Conservation (phyloP, 2,113 vertebrate species). For the Regulus satrapa region DNA sequence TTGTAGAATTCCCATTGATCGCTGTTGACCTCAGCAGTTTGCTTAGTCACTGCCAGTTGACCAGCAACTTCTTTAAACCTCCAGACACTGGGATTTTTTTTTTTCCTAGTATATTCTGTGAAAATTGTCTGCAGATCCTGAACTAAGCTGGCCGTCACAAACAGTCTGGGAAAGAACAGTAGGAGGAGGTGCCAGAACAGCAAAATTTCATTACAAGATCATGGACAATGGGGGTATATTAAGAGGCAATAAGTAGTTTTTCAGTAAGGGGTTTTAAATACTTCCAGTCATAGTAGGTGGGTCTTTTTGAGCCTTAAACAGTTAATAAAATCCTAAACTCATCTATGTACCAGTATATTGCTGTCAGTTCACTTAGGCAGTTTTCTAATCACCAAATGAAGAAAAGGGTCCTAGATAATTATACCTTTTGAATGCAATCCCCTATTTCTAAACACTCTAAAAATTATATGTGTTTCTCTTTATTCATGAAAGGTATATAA, state of each 20-base stretch:
- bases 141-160: not conserved
- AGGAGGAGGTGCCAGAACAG: not conserved
- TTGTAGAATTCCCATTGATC: not conserved
- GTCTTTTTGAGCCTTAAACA: not conserved
- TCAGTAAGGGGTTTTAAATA: not conserved
- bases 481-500: too few species aligned
- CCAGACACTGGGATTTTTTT: not conserved
- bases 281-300: not conserved
- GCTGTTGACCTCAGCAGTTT: not conserved
- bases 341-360: not conserved
- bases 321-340: not conserved
- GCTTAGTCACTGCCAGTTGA: not conserved
- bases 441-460: not conserved
- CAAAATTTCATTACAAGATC: not conserved
- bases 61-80: not conserved
- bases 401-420: not conserved
- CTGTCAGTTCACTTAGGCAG: not conserved
- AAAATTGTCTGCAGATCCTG: not conserved
- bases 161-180: not conserved
- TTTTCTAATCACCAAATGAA: not conserved
- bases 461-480: not conserved
- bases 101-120: not conserved
- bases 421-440: not conserved
- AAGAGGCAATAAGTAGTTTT: not conserved
- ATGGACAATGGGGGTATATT: not conserved